Evolutionary conservation across 92 coral and sea anemone species (phyloP), one percentile per base, ranked within the genome.

Genomic region (Metridium senile): DNA sequence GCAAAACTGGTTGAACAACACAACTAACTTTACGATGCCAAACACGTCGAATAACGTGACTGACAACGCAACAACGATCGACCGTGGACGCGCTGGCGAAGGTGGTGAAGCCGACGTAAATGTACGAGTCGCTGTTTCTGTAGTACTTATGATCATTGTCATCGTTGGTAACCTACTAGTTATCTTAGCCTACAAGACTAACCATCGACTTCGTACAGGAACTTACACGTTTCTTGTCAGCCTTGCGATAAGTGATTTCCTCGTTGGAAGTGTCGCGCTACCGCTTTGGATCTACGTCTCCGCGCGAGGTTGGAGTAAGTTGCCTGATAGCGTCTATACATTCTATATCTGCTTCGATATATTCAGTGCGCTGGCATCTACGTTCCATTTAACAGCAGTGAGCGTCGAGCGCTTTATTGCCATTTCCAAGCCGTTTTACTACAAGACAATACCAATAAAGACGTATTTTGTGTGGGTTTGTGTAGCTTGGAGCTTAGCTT

Each of bases 311-410:
- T 89, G 93, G 93, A 34, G 16, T 3, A 9, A 80, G 0, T 49
- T 91, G 8, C 71, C 83, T 52, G 70, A 53, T 6, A 27, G 35
- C 2, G 29, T 82, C 1, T 26, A 1, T 25, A 66, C 75, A n/a
- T 76, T 92, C 79, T 92, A 75, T 74, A 83, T 76, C 26, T 83
- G 88, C 26, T 80, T 92, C 62, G 98, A 94, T 58, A 90, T 94
- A 33, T 85, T 94, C 79, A 92, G 93, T 34, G 98, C 93, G 11
- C 72, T 90, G 28, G 98, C 95, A 11, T 94, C 98, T n/a, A 94
- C 86, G 18, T 83, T 94, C 58, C 98, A 94, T 30, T 84, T 94
- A 16, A 92, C 94, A 10, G 88, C 93, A 2, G 89, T 94, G 34
- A 89, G 95, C 59, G 62, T 89, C 28, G 98, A 94, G 74, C 91